A percentile compares a stretch with the other conserved stretches of the same genome.
phyloP scores from a whole-genome alignment of 2,113 vertebrate species.

The Dipodomys spectabilis region DNA sequence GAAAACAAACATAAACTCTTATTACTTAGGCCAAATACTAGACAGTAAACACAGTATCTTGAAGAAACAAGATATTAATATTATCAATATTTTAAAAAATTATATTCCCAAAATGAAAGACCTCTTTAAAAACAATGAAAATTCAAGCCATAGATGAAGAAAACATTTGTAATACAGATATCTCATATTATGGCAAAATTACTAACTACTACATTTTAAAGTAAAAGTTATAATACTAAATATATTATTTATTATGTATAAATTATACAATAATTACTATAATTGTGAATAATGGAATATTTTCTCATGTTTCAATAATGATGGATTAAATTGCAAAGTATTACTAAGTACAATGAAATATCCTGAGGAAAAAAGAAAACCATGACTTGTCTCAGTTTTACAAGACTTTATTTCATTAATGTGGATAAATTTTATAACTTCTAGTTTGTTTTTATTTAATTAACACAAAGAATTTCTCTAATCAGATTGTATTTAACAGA shows the following conservation, averaged over 20 bases:
- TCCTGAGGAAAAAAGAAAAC: not conserved
- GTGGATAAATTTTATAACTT: not conserved
- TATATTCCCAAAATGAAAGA: not conserved
- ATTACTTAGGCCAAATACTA: not conserved
- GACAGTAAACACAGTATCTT: not conserved
- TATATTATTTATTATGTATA: not conserved
- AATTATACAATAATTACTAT: not conserved
- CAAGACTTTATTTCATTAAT: not conserved
- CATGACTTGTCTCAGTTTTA: not conserved
- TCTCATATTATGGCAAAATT: not conserved
- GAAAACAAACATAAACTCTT: not conserved
- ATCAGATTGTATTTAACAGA: not conserved
- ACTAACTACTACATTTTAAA: not conserved
- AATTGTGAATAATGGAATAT: not conserved
- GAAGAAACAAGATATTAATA: not conserved
- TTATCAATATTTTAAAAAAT: not conserved
- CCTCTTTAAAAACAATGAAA: not conserved
- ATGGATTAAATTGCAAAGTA: not conserved
- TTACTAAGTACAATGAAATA: not conserved
- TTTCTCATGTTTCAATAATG: slow-evolving; percentile 7
- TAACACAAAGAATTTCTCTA: not conserved
- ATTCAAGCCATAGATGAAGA: not conserved
- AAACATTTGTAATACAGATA: not conserved
- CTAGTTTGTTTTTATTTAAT: slow-evolving; percentile 1
- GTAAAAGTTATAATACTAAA: not conserved